These are phyloP conservation scores for Seriola rivoliana DNA, from an alignment of 2,113 vertebrate species.

Conservation along the genomic window DNA sequence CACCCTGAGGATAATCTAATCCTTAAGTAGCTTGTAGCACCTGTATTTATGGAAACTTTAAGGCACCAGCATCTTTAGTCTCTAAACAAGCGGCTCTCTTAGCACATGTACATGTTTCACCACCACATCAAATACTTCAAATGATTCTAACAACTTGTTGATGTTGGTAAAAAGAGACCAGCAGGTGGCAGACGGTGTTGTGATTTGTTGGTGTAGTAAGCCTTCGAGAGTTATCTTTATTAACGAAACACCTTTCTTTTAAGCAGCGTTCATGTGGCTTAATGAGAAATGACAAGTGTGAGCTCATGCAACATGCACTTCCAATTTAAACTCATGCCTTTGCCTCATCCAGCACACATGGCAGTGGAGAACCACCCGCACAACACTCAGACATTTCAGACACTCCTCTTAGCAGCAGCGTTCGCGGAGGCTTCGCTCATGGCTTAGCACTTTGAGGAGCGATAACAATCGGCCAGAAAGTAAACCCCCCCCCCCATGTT, in stretches of 20 bases:
- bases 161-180: slow-evolving; percentile 29
- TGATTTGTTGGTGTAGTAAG: neutral
- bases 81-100: neutral
- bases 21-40: neutral
- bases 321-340: slow-evolving; percentile 35
- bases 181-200: slow-evolving; percentile 46
- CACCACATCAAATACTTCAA: neutral
- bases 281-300: slow-evolving; percentile 47
- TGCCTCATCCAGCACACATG: slow-evolving; percentile 47
- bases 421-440: slow-evolving; percentile 57
- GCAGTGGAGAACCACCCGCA: slow-evolving; percentile 8
- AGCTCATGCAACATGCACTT: slow-evolving; percentile 51
- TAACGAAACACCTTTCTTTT: slow-evolving; percentile 1
- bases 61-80: slow-evolving; percentile 7
- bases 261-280: slow-evolving; percentile 15
- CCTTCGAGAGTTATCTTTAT: slow-evolving; percentile 8
- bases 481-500: slow-evolving; percentile 42
- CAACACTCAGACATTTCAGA: slow-evolving; percentile 30
- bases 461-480: slow-evolving; percentile 61
- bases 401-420: slow-evolving; percentile 51
- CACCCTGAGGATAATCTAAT: neutral
- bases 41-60: slow-evolving; percentile 5
- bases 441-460: slow-evolving; percentile 65
- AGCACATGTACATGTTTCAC: neutral
- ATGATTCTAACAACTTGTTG: slow-evolving; percentile 1